phyloP scores from a whole-genome alignment of 2,797 vertebrate genomes.

The Naso thynnoides region DNA sequence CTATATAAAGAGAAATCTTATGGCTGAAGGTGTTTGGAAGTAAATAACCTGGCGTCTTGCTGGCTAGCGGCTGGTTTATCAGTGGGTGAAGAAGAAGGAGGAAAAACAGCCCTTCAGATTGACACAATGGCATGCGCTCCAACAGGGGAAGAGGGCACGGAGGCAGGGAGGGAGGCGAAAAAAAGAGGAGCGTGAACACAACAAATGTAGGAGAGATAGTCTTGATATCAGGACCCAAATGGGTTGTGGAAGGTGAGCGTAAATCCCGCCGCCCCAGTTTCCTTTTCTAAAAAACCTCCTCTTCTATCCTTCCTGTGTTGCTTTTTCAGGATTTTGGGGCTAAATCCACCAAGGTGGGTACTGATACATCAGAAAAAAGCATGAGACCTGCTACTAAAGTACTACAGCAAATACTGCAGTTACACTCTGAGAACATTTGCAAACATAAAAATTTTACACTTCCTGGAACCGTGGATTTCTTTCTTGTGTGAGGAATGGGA shows the following conservation, averaged over 20 bases:
- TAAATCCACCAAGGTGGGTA: constrained; percentile 59
- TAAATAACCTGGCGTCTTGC: constrained; percentile 76
- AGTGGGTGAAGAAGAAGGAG: constrained; percentile 67
- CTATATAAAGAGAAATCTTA: constrained; percentile 65
- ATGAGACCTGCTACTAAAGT: constrained; percentile 60
- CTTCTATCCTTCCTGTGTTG: constrained; percentile 44
- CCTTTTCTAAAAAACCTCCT: constrained; percentile 59
- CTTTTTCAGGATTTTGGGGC: constrained; percentile 62
- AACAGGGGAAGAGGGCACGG: constrained; percentile 76
- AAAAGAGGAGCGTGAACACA: constrained; percentile 69
- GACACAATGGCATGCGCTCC: constrained; percentile 78
- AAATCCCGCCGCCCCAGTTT: constrained; percentile 82
- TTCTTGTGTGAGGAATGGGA: constrained; percentile 67
- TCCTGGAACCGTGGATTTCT: constrained; percentile 28
- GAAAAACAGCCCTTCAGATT: constrained; percentile 77
- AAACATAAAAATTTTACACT: constrained; percentile 59
- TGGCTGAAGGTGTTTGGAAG: constrained; percentile 70
- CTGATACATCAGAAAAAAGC: constrained; percentile 60
- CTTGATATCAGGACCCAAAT: constrained; percentile 79
- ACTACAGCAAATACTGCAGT: constrained; percentile 49
- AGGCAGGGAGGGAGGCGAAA: constrained; percentile 57
- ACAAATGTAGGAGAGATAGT: constrained; percentile 78
- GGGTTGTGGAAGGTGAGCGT: constrained; percentile 68
- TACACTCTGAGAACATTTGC: constrained; percentile 47
- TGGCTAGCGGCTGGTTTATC: constrained; percentile 75